Base-by-base conservation (phyloP, 2,888 invertebrate genomes). In the Lacanobia wlatinum region DNA sequence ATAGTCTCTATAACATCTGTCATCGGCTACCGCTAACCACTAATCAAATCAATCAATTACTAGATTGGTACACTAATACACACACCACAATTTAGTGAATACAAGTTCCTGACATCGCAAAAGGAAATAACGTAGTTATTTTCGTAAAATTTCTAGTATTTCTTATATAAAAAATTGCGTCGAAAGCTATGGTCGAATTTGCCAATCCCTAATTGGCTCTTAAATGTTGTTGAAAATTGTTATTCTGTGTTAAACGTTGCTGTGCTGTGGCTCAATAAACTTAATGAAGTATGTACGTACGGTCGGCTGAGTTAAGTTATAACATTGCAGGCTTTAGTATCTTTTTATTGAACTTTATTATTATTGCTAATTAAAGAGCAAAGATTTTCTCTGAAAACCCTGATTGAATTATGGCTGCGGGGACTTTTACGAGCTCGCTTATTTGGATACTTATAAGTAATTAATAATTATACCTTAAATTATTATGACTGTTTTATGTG, bases 1-100 rank as follows among this genome's bases (percentile, higher is more conserved):
- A 85, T 88, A 87, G 85, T 88, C 87, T 90, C 84, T 87, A 88
- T 90, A 84, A 86, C 80, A 84, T 66, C 74, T 88, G 87, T 88
- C 85, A 80, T 74, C 70, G 61, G 18, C 61, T 74, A 76, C 78
- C 43, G 74, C 79, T 84, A 76, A 77, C 78, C 43, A 75, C 80
- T 84, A 80, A 86, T 84, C 70, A 61, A 58, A 82, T 87, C 68
- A 66, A 77, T 67, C 69, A 71, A 40, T 69, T 43, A 66, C 18
- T 69, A 18, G 82, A 28, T 66, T 14, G 72, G n/a, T 52, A 56
- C 34, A 48, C 60, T 73, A 48, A 18, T 18, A 48, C 8, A 80
- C 28, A 61, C 55, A 34, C 12, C 62, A n/a, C 60, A 43, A 68
- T 70, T 58, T 64, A 43, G 40, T 28, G n/a, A 60, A 70, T 43